Base-by-base conservation (phyloP, 2,888 invertebrate species). In the Cybosia mesomella region DNA sequence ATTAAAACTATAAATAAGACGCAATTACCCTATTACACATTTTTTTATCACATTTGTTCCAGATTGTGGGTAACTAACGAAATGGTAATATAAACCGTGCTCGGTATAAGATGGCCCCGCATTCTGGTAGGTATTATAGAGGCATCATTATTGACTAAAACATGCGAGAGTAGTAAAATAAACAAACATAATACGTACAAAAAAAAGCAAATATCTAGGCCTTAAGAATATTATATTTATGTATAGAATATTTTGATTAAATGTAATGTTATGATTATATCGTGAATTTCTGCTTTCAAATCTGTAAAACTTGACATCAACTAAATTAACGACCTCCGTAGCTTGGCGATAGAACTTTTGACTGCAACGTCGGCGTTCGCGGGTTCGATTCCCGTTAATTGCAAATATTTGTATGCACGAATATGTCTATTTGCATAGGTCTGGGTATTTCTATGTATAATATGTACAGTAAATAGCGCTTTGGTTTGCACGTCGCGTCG, bases 151-250 rank as follows among this genome's bases (percentile, higher is more conserved):
- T 39, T 57, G 55, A 71, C 65, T 67, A 63, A 28, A 57, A 69
- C 59, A 79, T 75, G 80, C 73, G 75, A 78, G 80, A 22, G 65
- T 64, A 66, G 71, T 62, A 55, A 63, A 75, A 75, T 80, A 66
- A 68, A 69, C 80, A 73, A 70, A 70, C 67, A 57, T 54, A 1
- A 3, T 39, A 15, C 15, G 4, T 39, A 15, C 4, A 15, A 15
- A 15, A 39, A 15, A 39, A 10, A 36, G 13, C 10, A 36, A 36
- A 13, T 2, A 11, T 4, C 15, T 39, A 15, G 15, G 15, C 15
- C 39, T 39, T 39, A 39, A 13, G 15, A 39, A 15, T 15, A 39
- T 34, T 43, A 43, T 43, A 34, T 22, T 8, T 54, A 54, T 7
- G 5, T 53, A 21, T 53, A 18, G 53, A 53, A 21, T 4, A 39